phyloP scores from a whole-genome alignment of 2,888 invertebrate genomes.

The Drosophila eohydei region DNA sequence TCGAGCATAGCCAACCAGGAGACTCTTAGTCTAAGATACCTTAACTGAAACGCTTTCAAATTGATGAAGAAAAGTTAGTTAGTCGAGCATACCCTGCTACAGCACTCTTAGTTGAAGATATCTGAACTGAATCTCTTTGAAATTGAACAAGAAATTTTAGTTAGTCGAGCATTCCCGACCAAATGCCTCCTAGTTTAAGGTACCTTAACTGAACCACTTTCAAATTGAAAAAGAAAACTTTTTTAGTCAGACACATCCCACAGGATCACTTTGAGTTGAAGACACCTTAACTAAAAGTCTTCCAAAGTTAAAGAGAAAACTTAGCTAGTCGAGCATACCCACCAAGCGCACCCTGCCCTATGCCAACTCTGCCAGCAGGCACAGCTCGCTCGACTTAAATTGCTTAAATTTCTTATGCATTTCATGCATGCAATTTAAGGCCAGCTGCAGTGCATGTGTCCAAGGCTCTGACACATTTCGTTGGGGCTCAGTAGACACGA shows the following conservation, averaged over 20 bases:
- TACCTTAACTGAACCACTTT: neutral
- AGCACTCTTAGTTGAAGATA: neutral
- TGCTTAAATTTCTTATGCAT: conserved; percentile 50
- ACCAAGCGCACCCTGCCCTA: neutral
- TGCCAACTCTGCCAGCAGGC: neutral
- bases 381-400: conserved; percentile 7
- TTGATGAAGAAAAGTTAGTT: too few species aligned
- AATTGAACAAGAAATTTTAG: too few species aligned
- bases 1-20: neutral
- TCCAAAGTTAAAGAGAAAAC: neutral
- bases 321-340: neutral
- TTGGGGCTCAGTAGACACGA: neutral
- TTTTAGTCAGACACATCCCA: too few species aligned
- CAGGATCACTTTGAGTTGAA: neutral
- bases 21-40: too few species aligned
- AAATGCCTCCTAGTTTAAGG: neutral
- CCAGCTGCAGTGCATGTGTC: conserved; percentile 34
- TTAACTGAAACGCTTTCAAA: too few species aligned
- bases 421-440: conserved; percentile 70
- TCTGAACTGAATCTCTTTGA: too few species aligned
- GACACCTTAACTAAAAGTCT: neutral
- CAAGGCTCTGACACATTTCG: neutral
- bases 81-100: too few species aligned
- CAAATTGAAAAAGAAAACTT: neutral
- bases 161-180: neutral